Base-by-base conservation (phyloP, 2,888 invertebrate genomes). In the Phyllotreta cruciferae region DNA sequence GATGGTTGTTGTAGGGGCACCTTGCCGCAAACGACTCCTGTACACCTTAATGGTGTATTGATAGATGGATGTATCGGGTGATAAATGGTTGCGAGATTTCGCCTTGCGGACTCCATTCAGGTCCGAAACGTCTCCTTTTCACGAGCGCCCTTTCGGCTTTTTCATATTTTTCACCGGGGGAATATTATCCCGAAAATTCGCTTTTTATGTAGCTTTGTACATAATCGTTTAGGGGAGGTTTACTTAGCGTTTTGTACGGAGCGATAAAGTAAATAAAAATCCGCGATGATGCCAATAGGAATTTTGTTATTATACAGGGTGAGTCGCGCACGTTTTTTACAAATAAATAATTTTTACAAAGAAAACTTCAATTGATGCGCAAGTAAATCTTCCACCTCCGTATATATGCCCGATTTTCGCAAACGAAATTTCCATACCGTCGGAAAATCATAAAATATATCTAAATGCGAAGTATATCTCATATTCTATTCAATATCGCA, bases 401-500 rank as follows among this genome's bases (percentile, higher is more conserved):
- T 50, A 14, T 50, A 50, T 7, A 38, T 38, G 8, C 50, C 50
- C 37, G 36, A 50, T 50, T 50, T 10, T 3, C 10, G 10, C 11
- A 35, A 52, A 53, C 34, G 35, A 10, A 4, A 34, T 58, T 34
- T 35, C 57, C 38, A 11, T 39, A 8, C 47, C 24, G 39, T 24
- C 66, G 24, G 66, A 63, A 24, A 57, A 57, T 49, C 67, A 65
- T 67, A 66, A 72, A 71, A 24, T 24, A 68, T 70, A 68, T 66
- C 63, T 70, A 73, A 71, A 66, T 69, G 70, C 71, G 70, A 73
- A 73, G 73, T 74, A 74, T 72, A 71, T 72, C 69, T 71, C 71
- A 74, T 73, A 72, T 72, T 71, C 74, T 67, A 75, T 75, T 75
- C 73, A 74, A 75, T 75, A 73, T 72, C 70, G 63, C 69, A 70